phyloP scores from a whole-genome alignment of 2,113 vertebrate species.

The Entomyzon cyanotis region DNA sequence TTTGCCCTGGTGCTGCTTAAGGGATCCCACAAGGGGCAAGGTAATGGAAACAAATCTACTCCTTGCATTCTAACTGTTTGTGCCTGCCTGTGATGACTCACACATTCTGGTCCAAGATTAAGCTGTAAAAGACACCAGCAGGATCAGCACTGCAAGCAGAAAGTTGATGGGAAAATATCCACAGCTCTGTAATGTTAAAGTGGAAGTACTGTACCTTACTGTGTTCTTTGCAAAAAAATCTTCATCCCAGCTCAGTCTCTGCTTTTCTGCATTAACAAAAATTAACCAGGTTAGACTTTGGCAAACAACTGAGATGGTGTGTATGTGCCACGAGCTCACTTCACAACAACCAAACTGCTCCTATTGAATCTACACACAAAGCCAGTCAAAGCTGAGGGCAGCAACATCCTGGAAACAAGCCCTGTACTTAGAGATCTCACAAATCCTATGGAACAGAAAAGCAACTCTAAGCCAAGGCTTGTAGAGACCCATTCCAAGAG shows the following conservation, averaged over 20 bases:
- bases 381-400: neutral
- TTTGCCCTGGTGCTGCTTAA: neutral
- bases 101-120: neutral
- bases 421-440: neutral
- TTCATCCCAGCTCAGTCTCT: neutral
- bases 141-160: neutral
- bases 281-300: neutral
- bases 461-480: rapidly evolving
- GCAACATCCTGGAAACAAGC: neutral
- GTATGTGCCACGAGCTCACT: neutral
- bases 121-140: neutral
- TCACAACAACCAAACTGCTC: neutral
- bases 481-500: neutral
- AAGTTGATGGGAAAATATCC: neutral
- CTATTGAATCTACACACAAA: neutral
- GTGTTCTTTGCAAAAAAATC: neutral
- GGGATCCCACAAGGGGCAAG: neutral
- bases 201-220: neutral
- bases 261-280: neutral
- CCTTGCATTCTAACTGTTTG: neutral
- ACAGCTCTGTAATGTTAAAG: neutral
- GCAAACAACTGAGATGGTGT: neutral
- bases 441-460: neutral
- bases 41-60: neutral
- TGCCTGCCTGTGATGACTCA: neutral